A percentile compares a stretch with the other conserved stretches of the same genome.
phyloP scores from a whole-genome alignment of 2,113 vertebrate genomes.

The Upupa epops region DNA sequence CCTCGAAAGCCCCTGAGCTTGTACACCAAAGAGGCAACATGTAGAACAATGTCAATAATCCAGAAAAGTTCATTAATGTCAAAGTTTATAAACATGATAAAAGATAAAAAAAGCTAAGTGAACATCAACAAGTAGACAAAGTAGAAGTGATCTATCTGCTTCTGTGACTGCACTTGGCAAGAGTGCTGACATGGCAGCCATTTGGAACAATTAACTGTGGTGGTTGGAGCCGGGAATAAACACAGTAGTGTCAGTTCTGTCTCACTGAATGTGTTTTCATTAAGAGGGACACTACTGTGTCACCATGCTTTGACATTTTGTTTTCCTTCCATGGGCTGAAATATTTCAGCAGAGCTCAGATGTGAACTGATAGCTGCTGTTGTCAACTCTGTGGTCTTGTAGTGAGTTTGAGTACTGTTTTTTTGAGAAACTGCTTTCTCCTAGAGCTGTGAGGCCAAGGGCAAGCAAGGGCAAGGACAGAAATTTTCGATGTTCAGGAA shows the following conservation, averaged over 20 bases:
- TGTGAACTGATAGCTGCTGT: neutral
- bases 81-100: neutral
- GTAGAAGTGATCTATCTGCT: neutral
- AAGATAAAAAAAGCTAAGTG: neutral
- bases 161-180: neutral
- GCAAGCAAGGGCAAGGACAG: too few relatives aligned
- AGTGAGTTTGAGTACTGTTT: too few relatives aligned
- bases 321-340: neutral
- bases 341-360: neutral
- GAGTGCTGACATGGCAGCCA: neutral
- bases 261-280: neutral
- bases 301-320: neutral
- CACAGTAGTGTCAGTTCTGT: neutral
- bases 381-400: rapidly evolving
- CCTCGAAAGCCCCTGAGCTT: neutral
- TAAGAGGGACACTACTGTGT: neutral
- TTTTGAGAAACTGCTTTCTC: neutral
- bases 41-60: neutral
- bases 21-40: neutral
- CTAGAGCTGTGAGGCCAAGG: neutral
- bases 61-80: neutral
- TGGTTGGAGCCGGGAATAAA: neutral
- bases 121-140: neutral
- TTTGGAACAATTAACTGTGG: neutral
- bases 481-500: too few relatives aligned